These are phyloP conservation scores for Atopsyche davidsoni DNA, from an alignment of 1,140 invertebrate species.

Conservation along the genomic window DNA sequence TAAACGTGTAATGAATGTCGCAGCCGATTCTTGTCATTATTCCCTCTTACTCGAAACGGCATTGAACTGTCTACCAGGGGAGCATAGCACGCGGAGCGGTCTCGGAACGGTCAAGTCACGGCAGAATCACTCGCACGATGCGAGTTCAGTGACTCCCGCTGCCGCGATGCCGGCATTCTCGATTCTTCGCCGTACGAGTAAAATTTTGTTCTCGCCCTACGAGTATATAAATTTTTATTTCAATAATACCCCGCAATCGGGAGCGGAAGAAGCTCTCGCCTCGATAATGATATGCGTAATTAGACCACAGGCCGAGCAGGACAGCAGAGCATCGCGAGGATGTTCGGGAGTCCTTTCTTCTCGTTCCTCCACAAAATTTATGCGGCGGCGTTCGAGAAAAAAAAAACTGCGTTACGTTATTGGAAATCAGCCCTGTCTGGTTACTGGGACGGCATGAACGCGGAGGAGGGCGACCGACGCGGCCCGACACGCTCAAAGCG, in stretches of 20 bases:
- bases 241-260: too few relatives aligned
- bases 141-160: too few relatives aligned
- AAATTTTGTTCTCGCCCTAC: too few relatives aligned
- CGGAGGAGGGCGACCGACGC: constrained; percentile 29
- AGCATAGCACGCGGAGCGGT: background rate
- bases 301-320: constrained; percentile 46
- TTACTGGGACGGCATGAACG: constrained; percentile 35
- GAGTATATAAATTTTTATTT: too few relatives aligned
- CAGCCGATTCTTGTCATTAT: too few relatives aligned
- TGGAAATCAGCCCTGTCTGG: constrained; percentile 41
- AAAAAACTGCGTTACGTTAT: constrained; percentile 35
- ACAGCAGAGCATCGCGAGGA: constrained; percentile 34
- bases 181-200: too few relatives aligned
- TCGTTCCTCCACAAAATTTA: constrained; percentile 11
- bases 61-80: background rate
- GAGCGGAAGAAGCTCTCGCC: background rate
- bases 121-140: too few relatives aligned
- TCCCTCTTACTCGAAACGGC: background rate
- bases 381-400: constrained; percentile 14
- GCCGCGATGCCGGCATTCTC: too few relatives aligned
- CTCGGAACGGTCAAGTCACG: too few relatives aligned
- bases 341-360: constrained; percentile 5
- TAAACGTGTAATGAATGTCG: too few relatives aligned
- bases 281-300: constrained; percentile 50
- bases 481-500: constrained; percentile 13